Base-by-base conservation (phyloP, 2,888 invertebrate genomes). In the Diaperis boleti region DNA sequence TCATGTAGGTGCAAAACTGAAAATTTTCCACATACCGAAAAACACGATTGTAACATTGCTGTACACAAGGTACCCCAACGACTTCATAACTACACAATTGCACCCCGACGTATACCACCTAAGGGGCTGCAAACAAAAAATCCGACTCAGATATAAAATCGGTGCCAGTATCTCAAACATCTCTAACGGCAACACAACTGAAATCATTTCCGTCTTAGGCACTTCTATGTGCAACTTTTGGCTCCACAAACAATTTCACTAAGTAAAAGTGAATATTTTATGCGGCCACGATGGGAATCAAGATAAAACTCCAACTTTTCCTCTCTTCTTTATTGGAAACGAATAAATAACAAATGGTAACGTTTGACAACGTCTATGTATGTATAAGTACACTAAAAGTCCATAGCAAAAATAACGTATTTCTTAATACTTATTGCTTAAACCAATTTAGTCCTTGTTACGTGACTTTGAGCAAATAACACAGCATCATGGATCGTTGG, bases 401-500 rank as follows among this genome's bases (percentile, higher is more conserved):
- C n/a, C n/a, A n/a, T n/a, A n/a, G n/a, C n/a, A n/a, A n/a, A n/a
- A n/a, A n/a, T n/a, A n/a, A n/a, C n/a, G n/a, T n/a, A n/a, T n/a
- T n/a, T n/a, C 7, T 8, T 55, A 42, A 41, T 35, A 59, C 49
- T 59, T 35, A 33, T 35, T 35, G 29, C 33, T 47, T 49, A 59
- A 33, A 41, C 11, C 22, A 29, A n/a, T 57, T 57, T 57, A 37
- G 45, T 45, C 41, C 49, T 33, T 29, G 50, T 26, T 15, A 49
- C 33, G 47, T 62, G 66, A 17, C 65, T 64, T 68, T 77, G 75
- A 15, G 78, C 77, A 62, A 73, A 80, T 15, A 86, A 81, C 2
- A 90, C 88, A 0, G 90, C 90, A 76, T 91, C 90, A 75, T 89
- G 89, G 0, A 90, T 85, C 0, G 90, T 89, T 0, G 90, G 90